Conservation (phyloP, 2,113 vertebrate species). For the Scolopax mira region DNA sequence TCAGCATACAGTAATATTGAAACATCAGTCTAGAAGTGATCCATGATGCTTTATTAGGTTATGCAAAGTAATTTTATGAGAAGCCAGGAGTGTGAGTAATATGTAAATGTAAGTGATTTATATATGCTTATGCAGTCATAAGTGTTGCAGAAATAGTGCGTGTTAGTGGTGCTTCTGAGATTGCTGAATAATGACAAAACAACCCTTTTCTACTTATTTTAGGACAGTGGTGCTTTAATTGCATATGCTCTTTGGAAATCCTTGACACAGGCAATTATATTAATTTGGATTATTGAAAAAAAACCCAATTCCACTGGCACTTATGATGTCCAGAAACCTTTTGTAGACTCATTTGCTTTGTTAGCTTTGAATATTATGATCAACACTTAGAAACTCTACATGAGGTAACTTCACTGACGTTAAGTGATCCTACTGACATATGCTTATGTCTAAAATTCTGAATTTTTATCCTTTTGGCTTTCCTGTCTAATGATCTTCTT, state of each 20-base stretch:
- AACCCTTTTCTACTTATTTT: not conserved
- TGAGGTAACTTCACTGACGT: not conserved
- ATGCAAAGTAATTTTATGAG: slow-evolving; percentile 32
- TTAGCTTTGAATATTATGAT: not conserved
- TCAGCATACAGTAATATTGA: not conserved
- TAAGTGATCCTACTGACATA: not conserved
- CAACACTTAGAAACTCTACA: not conserved
- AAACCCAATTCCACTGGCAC: not conserved
- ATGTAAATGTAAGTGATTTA: not conserved
- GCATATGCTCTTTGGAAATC: not conserved
- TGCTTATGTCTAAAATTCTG: not conserved
- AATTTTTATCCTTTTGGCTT: not conserved
- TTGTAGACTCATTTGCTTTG: not conserved
- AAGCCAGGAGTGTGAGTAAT: slow-evolving; percentile 37
- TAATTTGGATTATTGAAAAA: not conserved
- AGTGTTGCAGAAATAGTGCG: not conserved
- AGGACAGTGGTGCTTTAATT: not conserved
- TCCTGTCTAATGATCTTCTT: not conserved
- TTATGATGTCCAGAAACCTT: not conserved
- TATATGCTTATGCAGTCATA: not conserved
- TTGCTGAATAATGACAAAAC: slow-evolving; percentile 7
- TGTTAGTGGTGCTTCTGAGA: not conserved
- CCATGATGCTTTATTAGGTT: slow-evolving; percentile 41
- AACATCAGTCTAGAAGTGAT: slow-evolving; percentile 3
- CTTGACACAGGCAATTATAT: not conserved